Evolutionary conservation across 2,113 vertebrate species (phyloP).

Genomic region (Psophia crepitans): DNA sequence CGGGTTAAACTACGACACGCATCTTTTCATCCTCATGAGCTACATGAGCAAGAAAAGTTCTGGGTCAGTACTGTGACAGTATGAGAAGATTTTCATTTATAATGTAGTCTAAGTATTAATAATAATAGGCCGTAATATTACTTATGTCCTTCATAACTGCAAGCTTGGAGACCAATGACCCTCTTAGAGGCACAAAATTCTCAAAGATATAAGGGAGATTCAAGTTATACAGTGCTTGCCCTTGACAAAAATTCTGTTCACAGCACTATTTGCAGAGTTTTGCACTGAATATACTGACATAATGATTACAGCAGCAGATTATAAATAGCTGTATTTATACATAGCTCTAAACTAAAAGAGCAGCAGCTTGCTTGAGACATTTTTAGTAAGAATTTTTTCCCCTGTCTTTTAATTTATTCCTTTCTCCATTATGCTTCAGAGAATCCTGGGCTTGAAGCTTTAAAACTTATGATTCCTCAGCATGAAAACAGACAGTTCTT

Average conservation of each 20-base stretch:
- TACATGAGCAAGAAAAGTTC: not conserved
- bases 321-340: slow-evolving; percentile 55
- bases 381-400: slow-evolving; percentile 5
- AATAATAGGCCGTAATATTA: not conserved
- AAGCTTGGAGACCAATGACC: not conserved
- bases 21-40: not conserved
- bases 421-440: slow-evolving; percentile 37
- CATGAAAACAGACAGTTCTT: slow-evolving; percentile 27
- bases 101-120: not conserved
- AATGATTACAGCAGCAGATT: slow-evolving; percentile 45
- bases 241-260: slow-evolving; percentile 29
- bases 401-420: slow-evolving; percentile 17
- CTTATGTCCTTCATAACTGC: not conserved
- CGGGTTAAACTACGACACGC: no score
- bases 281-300: slow-evolving; percentile 20
- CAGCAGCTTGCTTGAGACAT: slow-evolving; percentile 12
- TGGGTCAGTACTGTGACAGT: not conserved
- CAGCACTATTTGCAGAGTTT: slow-evolving; percentile 10
- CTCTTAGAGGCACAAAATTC: not conserved
- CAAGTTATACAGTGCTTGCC: not conserved
- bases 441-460: not conserved
- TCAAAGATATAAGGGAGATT: not conserved
- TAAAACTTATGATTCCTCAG: slow-evolving; percentile 39
- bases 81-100: not conserved
- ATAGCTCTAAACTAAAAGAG: slow-evolving; percentile 43